phyloP scores from a whole-genome alignment of 2,797 vertebrate species.

The Helarctos malayanus region DNA sequence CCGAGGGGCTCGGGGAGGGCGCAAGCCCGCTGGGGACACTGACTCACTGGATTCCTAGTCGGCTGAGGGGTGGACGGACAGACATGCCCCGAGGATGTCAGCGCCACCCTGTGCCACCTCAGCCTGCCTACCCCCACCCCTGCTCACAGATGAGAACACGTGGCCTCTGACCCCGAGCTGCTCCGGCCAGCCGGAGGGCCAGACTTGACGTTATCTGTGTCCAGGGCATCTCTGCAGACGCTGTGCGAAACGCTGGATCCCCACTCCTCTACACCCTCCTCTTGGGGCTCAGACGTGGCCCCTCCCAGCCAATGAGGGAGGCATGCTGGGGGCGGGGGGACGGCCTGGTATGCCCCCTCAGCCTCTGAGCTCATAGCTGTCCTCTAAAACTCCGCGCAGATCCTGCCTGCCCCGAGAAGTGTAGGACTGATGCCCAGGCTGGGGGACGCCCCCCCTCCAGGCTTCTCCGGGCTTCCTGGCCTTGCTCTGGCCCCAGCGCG shows the following conservation, averaged over 20 bases:
- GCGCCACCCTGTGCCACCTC: neutral
- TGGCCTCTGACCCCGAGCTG: neutral
- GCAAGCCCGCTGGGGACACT: neutral
- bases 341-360: neutral
- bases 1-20: fast-evolving
- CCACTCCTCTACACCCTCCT: neutral
- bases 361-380: no score
- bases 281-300: neutral
- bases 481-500: fast-evolving
- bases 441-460: no score
- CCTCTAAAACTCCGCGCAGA: neutral
- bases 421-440: neutral
- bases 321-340: fast-evolving
- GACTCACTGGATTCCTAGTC: neutral
- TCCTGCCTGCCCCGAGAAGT: neutral
- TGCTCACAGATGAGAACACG: neutral
- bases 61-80: neutral
- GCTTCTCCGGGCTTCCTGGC: neutral
- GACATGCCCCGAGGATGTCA: neutral
- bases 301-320: neutral
- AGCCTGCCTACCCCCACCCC: neutral
- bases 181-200: neutral
- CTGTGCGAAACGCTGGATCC: neutral
- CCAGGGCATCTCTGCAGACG: neutral
- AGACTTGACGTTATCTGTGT: neutral